Conservation (phyloP, 2,113 vertebrate genomes). For the Myocastor coypus region DNA sequence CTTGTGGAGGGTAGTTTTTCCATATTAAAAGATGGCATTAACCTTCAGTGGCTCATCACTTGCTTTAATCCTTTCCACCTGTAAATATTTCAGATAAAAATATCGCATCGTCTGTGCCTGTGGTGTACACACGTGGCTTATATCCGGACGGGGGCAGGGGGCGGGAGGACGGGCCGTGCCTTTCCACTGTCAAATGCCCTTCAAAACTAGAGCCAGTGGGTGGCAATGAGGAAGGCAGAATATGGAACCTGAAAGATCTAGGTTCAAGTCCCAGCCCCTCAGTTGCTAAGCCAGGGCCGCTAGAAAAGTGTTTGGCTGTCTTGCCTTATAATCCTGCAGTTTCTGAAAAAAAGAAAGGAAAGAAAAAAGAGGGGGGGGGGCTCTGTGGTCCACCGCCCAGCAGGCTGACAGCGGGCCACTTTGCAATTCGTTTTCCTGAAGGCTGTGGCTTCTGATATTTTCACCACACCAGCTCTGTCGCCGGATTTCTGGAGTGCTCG, state of each 20-base stretch:
- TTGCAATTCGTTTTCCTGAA: neutral
- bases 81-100: slow-evolving; percentile 87
- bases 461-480: accelerated
- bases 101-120: slow-evolving; percentile 66
- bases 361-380: neutral
- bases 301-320: neutral
- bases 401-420: neutral
- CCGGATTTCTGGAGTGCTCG: neutral
- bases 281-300: neutral
- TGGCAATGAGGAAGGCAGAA: neutral
- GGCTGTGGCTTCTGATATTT: neutral
- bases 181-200: slow-evolving; percentile 56
- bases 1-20: slow-evolving; percentile 87
- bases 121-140: slow-evolving; percentile 64
- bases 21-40: slow-evolving; percentile 89
- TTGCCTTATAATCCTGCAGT: neutral
- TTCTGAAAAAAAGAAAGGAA: slow-evolving; percentile 22
- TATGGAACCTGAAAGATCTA: neutral
- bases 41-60: slow-evolving; percentile 85
- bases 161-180: slow-evolving; percentile 41
- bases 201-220: slow-evolving; percentile 12
- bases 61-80: slow-evolving; percentile 86
- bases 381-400: neutral
- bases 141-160: neutral
- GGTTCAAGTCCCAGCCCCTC: neutral